phyloP scores from a whole-genome alignment of 2,113 vertebrate species.

The Hoplias malabaricus region DNA sequence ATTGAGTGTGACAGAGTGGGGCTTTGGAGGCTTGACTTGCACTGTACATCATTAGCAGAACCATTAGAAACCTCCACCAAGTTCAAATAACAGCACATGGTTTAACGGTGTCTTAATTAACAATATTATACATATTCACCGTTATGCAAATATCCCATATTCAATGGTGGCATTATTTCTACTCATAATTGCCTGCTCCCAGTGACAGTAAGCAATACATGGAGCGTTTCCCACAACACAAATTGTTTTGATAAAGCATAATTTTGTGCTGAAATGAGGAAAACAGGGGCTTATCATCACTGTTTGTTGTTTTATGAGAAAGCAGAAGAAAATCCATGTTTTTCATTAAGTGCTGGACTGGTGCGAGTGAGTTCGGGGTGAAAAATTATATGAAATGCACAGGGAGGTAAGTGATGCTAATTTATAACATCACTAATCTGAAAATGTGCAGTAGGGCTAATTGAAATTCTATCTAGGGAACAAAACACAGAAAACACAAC shows the following conservation, averaged over 20 bases:
- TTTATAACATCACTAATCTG: conserved; percentile 48
- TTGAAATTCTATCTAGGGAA: conserved; percentile 46
- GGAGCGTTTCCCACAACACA: conserved; percentile 32
- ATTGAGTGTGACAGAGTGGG: conserved; percentile 20
- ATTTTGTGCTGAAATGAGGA: conserved; percentile 47
- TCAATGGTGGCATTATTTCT: conserved; percentile 35
- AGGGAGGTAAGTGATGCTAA: conserved; percentile 46
- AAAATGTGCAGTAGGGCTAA: conserved; percentile 40
- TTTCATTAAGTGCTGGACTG: conserved; percentile 14
- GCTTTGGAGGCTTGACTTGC: conserved; percentile 2
- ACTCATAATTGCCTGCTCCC: conserved; percentile 42
- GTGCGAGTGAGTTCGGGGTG: conserved; percentile 30
- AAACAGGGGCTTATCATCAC: conserved; percentile 29
- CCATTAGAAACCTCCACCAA: conserved; percentile 32
- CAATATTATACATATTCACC: conserved; percentile 41
- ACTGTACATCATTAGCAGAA: conserved; percentile 39
- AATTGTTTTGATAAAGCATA: conserved; percentile 47
- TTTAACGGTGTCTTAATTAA: conserved; percentile 46
- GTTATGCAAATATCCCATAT: conserved; percentile 47
- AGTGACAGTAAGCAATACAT: conserved; percentile 35
- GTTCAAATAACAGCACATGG: conserved; percentile 34
- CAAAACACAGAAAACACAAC: conserved; percentile 8
- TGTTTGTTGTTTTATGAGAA: conserved; percentile 42
- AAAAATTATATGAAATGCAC: conserved; percentile 30
- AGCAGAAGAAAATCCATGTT: conserved; percentile 25